Evolutionary conservation across 2,888 invertebrate genomes (phyloP).

Genomic region (Platycnemis pennipes): DNA sequence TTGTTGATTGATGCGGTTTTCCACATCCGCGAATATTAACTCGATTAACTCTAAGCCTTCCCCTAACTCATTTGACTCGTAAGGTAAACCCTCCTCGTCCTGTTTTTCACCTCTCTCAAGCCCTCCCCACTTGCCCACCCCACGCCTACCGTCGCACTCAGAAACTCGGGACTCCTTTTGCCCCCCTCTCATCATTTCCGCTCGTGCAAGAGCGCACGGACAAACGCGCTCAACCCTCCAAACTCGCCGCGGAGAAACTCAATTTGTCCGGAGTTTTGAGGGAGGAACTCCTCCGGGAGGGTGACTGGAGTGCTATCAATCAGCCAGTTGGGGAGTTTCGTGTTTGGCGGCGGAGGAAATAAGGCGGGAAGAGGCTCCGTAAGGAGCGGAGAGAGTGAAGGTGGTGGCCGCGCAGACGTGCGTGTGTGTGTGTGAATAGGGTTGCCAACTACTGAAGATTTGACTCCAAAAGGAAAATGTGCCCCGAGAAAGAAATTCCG

Average conservation of each 20-base stretch:
- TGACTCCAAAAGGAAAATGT: no score
- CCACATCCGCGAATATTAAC: constrained; percentile 57
- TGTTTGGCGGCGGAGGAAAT: no score
- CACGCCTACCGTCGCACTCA: not conserved
- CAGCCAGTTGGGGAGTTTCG: not conserved
- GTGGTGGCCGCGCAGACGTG: not conserved
- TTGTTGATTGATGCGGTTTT: constrained; percentile 57
- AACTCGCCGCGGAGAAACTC: constrained; percentile 50
- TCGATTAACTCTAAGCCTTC: constrained; percentile 27
- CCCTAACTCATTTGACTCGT: constrained; percentile 17
- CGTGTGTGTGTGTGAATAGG: not conserved
- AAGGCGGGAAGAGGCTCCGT: no score
- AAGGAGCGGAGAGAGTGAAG: not conserved
- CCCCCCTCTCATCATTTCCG: not conserved
- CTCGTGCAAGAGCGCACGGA: constrained; percentile 4
- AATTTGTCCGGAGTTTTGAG: constrained; percentile 60
- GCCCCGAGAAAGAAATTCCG: no score
- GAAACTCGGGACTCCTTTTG: not conserved
- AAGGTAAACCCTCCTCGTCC: not conserved
- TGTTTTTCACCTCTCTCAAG: not conserved
- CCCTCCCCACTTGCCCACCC: not conserved
- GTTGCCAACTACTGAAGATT: no score
- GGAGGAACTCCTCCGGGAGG: constrained; percentile 22
- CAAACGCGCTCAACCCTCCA: not conserved
- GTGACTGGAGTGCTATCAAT: constrained; percentile 18